Evolutionary conservation across 2,888 invertebrate genomes (phyloP), one percentile per base, ranked within the genome.

Genomic region (Therioaphis trifolii): DNA sequence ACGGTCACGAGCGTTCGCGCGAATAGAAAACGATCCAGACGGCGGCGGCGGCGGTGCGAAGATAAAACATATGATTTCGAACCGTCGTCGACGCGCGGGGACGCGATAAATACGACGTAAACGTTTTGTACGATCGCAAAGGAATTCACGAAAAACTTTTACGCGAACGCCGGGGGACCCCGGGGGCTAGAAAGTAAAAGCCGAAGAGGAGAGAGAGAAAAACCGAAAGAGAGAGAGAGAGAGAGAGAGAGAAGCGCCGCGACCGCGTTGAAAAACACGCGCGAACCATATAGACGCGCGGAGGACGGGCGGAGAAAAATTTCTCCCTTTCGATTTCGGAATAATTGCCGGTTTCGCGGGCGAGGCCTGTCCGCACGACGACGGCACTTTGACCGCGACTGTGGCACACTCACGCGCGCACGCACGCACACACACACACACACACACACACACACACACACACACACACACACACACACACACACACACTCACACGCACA

Each of bases 301-400:
- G n/a, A n/a, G n/a, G n/a, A n/a, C n/a, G n/a, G n/a, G n/a, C 49
- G 55, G 61, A 61, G 49, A 80, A 63, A 12, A 80, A 80, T 80
- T 80, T 80, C 80, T 80, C 80, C 80, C 80, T 80, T 80, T 80
- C 80, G 80, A 29, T 80, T 80, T 80, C 72, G 46, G 69, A 72
- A 49, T 71, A 68, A 79, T 79, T 69, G 69, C 68, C 68, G 52
- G 78, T 49, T 78, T 24, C n/a, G n/a, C n/a, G n/a, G 68, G 58
- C 63, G 77, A 49, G 77, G 35, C 68, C n/a, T 68, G 29, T n/a
- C n/a, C n/a, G 15, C 40, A 40, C 63, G 24, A n/a, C 21, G 49
- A 7, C 66, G 29, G 52, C 21, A n/a, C n/a, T n/a, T n/a, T n/a
- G 61, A 7, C 71, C 4, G 14, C 21, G 52, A 18, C 68, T 29